Evolutionary conservation across 2,888 invertebrate species (phyloP), one percentile per base, ranked within the genome.

Genomic region (Tortricodes alternella): DNA sequence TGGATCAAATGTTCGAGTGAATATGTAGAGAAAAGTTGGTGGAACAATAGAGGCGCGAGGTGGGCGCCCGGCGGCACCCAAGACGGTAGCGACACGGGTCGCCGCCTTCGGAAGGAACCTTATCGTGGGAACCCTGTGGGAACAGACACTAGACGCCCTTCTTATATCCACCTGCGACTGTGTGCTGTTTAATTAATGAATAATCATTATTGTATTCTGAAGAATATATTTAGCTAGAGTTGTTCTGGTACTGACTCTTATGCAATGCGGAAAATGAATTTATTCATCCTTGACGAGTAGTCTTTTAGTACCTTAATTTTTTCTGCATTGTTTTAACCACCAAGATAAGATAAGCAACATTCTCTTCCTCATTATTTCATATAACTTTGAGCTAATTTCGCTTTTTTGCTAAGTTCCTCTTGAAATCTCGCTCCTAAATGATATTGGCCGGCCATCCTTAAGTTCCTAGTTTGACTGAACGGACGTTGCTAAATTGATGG

Each of bases 51-150:
- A 81, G 78, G 78, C 76, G 70, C 74, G 65, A 64, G 62, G 73
- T 70, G 74, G 77, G 74, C 72, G 70, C 67, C 61, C 29, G 4
- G 53, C 62, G 51, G 21, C 21, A 21, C 21, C 58, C 53, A 78
- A 85, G 85, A 83, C 87, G 73, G 85, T 85, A 83, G 87, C 85
- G 85, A 83, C 81, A 85, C 80, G 89, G 89, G 88, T 89, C 89
- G 82, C 70, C 73, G 83, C 71, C 74, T 81, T 79, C 86, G 88
- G 89, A 89, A 88, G 89, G 86, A 88, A 89, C 88, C 69, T 65
- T 52, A 61, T 61, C 87, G 89, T 89, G 89, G 82, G 89, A 89
- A 88, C 73, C 61, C 53, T 58, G 62, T 67, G 56, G 49, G 50
- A 57, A 50, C 50, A 23, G 23, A 48, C 59, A 57, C 63, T 67